A percentile compares a stretch with the other conserved stretches of the same genome.
Conservation (phyloP, 2,113 vertebrate genomes). For the Oxyruncus cristatus region DNA sequence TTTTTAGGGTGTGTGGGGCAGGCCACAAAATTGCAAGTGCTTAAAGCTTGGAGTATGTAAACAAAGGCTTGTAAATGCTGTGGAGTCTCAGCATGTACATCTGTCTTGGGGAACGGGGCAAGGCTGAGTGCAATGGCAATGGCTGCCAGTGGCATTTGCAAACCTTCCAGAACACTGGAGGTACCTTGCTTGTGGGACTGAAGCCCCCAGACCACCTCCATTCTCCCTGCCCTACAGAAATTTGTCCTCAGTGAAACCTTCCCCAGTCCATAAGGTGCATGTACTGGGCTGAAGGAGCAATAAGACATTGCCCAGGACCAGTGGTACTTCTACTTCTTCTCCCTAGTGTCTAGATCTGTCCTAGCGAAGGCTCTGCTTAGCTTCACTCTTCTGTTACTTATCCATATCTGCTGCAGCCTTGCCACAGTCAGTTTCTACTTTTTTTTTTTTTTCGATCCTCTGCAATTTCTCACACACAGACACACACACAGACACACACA, state of each 20-base stretch:
- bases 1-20: conserved; percentile 59
- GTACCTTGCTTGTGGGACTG: not conserved
- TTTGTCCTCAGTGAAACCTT: not conserved
- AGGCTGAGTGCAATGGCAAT: not conserved
- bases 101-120: not conserved
- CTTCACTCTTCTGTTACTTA: not conserved
- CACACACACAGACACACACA: fast-evolving
- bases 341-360: not conserved
- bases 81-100: not conserved
- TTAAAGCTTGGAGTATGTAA: conserved; percentile 49
- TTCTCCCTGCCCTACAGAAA: not conserved
- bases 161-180: not conserved
- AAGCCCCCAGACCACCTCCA: not conserved
- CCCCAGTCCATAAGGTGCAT: not conserved
- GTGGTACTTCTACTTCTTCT: not conserved
- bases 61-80: conserved; percentile 23
- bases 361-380: not conserved
- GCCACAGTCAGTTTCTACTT: not conserved
- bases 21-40: conserved; percentile 55
- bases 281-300: not conserved
- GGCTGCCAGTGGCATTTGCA: not conserved
- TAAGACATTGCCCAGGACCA: not conserved
- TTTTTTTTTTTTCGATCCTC: not conserved
- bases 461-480: not conserved
- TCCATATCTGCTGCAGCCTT: not conserved